Conservation (phyloP, 2,797 vertebrate genomes). For the Enteromius viviparus region DNA sequence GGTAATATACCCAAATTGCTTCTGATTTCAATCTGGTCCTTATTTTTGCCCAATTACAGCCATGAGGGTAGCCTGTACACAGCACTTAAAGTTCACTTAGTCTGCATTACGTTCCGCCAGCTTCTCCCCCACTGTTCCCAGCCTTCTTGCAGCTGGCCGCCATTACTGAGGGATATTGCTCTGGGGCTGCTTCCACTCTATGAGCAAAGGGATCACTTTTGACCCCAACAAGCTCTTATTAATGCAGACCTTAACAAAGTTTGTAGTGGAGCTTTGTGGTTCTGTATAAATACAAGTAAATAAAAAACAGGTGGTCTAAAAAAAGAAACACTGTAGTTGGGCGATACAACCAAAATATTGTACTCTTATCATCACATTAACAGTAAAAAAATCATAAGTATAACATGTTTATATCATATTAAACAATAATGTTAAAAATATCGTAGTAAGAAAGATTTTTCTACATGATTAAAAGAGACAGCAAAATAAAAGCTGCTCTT, state of each 20-base stretch:
- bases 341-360: background rate
- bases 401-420: background rate
- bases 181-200: slow-evolving; percentile 66
- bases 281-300: background rate
- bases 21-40: slow-evolving; percentile 57
- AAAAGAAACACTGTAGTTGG: background rate
- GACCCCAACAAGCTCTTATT: slow-evolving; percentile 59
- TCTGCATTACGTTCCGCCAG: slow-evolving; percentile 54
- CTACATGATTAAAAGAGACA: background rate
- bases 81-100: slow-evolving; percentile 68
- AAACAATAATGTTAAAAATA: background rate
- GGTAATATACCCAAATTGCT: slow-evolving; percentile 31
- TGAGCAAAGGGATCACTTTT: slow-evolving; percentile 49
- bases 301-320: background rate
- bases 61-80: slow-evolving; percentile 58
- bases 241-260: slow-evolving; percentile 7
- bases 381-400: background rate
- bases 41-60: slow-evolving; percentile 60
- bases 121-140: slow-evolving; percentile 37
- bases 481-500: background rate
- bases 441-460: background rate
- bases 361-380: background rate
- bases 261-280: background rate
- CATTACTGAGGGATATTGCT: slow-evolving; percentile 73
- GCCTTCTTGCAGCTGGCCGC: slow-evolving; percentile 75